Conservation (phyloP, 2,113 vertebrate species). For the Gopherus evgoodei region DNA sequence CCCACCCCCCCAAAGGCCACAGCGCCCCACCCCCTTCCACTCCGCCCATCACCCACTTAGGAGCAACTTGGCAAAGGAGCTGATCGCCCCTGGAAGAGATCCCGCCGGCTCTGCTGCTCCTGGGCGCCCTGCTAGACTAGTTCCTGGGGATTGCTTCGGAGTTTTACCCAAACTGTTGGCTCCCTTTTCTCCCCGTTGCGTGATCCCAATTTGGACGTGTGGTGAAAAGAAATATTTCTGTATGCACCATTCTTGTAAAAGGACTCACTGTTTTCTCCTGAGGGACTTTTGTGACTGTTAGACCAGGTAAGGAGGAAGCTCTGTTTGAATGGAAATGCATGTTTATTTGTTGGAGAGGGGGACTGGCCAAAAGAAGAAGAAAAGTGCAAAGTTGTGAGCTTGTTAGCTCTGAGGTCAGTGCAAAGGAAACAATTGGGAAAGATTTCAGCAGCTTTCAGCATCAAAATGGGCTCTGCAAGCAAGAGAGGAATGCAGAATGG, state of each 20-base stretch:
- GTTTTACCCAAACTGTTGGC: constrained; percentile 41
- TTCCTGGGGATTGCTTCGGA: constrained; percentile 27
- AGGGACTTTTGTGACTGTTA: constrained; percentile 55
- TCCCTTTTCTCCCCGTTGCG: not conserved
- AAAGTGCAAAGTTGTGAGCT: constrained; percentile 51
- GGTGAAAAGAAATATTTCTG: not conserved
- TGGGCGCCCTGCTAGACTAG: constrained; percentile 31
- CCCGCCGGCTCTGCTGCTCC: not conserved
- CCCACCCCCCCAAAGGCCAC: not conserved
- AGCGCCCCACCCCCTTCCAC: not conserved
- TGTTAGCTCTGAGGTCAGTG: not conserved
- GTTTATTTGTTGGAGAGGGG: not conserved
- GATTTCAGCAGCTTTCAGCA: not conserved
- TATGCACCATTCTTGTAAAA: not conserved
- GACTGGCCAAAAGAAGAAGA: not conserved
- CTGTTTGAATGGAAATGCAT: not conserved
- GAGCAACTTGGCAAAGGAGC: constrained; percentile 65
- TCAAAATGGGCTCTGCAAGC: not conserved
- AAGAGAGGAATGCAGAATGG: not conserved
- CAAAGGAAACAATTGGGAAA: not conserved
- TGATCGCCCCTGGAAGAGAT: constrained; percentile 3
- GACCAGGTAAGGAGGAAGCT: constrained; percentile 71
- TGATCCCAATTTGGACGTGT: not conserved
- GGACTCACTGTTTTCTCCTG: not conserved
- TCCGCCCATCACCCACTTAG: not conserved